Base-by-base conservation (phyloP, 2,113 vertebrate species). In the Nycticebus coucang region DNA sequence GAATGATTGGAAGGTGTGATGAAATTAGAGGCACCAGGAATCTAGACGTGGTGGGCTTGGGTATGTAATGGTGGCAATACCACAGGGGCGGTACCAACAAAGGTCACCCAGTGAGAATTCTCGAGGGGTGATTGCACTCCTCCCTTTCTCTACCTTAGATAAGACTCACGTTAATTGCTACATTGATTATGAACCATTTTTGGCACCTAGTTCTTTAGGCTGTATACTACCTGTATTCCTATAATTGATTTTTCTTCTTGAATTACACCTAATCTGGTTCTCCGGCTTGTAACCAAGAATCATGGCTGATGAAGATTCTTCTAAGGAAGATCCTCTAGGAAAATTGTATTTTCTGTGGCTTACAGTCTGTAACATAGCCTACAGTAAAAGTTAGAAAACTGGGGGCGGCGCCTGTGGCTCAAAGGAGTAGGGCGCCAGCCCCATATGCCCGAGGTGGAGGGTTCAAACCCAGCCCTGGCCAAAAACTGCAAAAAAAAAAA, bases 101-200 rank as follows among this genome's bases (percentile, higher is more conserved):
- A 62, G 35, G 28, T 59, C n/a, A 71, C 28, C 59, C 37, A 68
- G 14, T 0, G 24, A 72, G 24, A 55, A 59, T 35, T 55, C 30
- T 33, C 5, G 12, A 5, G 7, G 5, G 2, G 1, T 35, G 5
- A 14, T 28, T 50, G 55, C 59, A 3, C 1, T 18, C 33, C 8
- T 4, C 13, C 4, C 50, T 64, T 10, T 81, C 71, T 21, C 9
- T 28, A 57, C 17, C 41, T 75, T 15, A 9, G 22, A 19, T 12
- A 19, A 80, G 57, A 33, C 14, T 69, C 19, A 24, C 30, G 50
- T 85, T 91, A 68, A 53, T 89, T 69, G 10, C n/a, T 30, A 21
- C 18, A 19, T 30, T 88, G 62, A 21, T 81, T 66, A 68, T 41
- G 62, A 64, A 69, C 24, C 21, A 28, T 53, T 79, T 64, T 45